Base-by-base conservation (phyloP, 2,113 vertebrate genomes). In the Garra rufa region DNA sequence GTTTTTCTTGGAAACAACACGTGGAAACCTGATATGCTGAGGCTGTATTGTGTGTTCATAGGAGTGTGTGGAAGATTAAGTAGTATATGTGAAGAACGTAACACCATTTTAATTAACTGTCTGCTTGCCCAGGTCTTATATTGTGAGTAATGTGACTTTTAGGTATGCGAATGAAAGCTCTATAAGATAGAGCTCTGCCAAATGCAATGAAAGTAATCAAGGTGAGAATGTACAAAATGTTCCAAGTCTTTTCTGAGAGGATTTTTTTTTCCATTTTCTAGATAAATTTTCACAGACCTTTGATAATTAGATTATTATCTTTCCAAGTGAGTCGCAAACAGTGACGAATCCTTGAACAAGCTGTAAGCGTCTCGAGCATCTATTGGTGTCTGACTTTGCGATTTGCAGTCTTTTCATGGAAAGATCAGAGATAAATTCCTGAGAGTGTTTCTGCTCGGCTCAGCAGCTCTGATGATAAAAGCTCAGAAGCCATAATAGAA, bases 21-120 rank as follows among this genome's bases (percentile, higher is more conserved):
- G 38, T 6, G 3, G n/a, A 78, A 28, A 26, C n/a, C n/a, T 24
- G 38, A 78, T 44, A 17, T 14, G 28, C 13, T 24, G 2, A 57
- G 48, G 34, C n/a, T 44, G 13, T 17, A 14, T n/a, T 57, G 17
- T 57, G 34, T 15, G 11, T 61, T 26, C 24, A 19, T 57, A 69
- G 9, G 34, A 24, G 57, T 43, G 26, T 77, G 28, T 76, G 28
- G 13, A 41, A 46, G 41, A 76, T 44, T 63, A 24, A 28, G 73
- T 9, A 26, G 6, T 26, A 9, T 77, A 14, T 26, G 24, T 70
- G 46, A 84, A 41, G 34, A 1, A 78, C 17, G 26, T 9, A 43
- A 55, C 17, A 21, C 9, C n/a, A 6, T 52, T 77, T 67, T 76
- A 84, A 77, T 83, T 61, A 79, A 65, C n/a, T 28, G 24, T 70